A percentile compares a stretch with the other conserved stretches of the same genome.
These are phyloP conservation scores for Macaria liturata DNA, from an alignment of 2,888 invertebrate genomes.

Conservation along the genomic window DNA sequence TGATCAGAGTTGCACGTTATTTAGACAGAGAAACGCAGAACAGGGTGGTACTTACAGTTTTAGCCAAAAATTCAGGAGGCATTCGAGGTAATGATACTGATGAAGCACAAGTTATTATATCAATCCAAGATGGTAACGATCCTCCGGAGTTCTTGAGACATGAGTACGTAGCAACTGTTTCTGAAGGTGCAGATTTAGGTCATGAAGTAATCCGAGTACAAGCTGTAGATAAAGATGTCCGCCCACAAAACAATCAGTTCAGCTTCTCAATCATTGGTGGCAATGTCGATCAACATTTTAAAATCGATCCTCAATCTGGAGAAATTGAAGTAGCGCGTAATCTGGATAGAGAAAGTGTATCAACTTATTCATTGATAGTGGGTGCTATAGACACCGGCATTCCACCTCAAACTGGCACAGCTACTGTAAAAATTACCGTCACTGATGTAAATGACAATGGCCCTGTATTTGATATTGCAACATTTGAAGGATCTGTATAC, in stretches of 20 bases:
- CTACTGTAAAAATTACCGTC: constrained; percentile 90
- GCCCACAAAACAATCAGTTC: constrained; percentile 95
- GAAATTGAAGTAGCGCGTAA: constrained; percentile 89
- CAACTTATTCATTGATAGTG: constrained; percentile 89
- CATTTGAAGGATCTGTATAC: constrained; percentile 89
- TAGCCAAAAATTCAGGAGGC: constrained; percentile 97
- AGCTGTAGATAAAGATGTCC: constrained; percentile 95
- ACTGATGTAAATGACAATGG: constrained; percentile 97
- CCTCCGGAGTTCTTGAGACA: constrained; percentile 95
- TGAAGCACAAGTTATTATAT: constrained; percentile 96
- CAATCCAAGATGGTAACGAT: constrained; percentile 97
- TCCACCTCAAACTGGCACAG: constrained; percentile 96
- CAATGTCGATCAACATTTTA: constrained; percentile 92
- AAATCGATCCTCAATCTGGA: constrained; percentile 93
- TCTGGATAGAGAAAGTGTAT: constrained; percentile 91
- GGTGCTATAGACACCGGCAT: constrained; percentile 95
- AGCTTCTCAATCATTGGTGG: constrained; percentile 94
- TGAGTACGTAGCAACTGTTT: constrained; percentile 90
- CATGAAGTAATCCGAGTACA: constrained; percentile 90
- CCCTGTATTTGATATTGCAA: constrained; percentile 89
- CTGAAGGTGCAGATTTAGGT: constrained; percentile 90
- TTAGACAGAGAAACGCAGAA: constrained; percentile 95
- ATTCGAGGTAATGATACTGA: constrained; percentile 97
- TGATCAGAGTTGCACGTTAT: constrained; percentile 91
- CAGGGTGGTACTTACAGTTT: constrained; percentile 93